Evolutionary conservation across 2,797 vertebrate species (phyloP).

Genomic region (Chelmon rostratus): DNA sequence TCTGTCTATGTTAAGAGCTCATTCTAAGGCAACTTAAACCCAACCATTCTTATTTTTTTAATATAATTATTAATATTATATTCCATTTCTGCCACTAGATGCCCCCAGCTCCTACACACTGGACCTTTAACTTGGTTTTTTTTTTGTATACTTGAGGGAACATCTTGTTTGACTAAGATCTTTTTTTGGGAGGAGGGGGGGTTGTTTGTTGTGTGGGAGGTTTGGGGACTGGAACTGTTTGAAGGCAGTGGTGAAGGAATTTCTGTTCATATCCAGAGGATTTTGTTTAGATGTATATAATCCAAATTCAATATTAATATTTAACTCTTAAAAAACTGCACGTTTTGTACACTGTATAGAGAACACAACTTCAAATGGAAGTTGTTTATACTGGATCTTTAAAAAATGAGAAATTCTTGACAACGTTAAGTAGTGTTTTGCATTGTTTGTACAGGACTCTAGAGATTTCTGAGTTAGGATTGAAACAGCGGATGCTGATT

Average conservation of each 20-base stretch:
- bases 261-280: conserved; percentile 74
- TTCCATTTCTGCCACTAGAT: too few species aligned
- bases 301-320: conserved; percentile 83
- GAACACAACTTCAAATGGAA: conserved; percentile 70
- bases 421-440: conserved; percentile 74
- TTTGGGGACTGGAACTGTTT: conserved; percentile 69
- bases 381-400: conserved; percentile 86
- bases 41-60: too few species aligned
- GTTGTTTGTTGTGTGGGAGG: conserved; percentile 48
- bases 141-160: conserved; percentile 66
- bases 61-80: too few species aligned
- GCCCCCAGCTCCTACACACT: too few species aligned
- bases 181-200: conserved; percentile 26
- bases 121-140: conserved; percentile 21
- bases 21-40: too few species aligned
- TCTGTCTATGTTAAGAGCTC: too few species aligned
- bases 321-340: conserved; percentile 83
- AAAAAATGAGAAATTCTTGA: conserved; percentile 67
- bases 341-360: conserved; percentile 87
- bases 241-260: conserved; percentile 71
- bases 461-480: conserved; percentile 70
- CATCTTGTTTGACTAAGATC: conserved; percentile 39
- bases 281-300: conserved; percentile 82
- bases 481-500: conserved; percentile 69
- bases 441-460: conserved; percentile 79